Evolutionary conservation across 2,888 invertebrate species (phyloP).

Genomic region (Euspilapteryx auroguttella): DNA sequence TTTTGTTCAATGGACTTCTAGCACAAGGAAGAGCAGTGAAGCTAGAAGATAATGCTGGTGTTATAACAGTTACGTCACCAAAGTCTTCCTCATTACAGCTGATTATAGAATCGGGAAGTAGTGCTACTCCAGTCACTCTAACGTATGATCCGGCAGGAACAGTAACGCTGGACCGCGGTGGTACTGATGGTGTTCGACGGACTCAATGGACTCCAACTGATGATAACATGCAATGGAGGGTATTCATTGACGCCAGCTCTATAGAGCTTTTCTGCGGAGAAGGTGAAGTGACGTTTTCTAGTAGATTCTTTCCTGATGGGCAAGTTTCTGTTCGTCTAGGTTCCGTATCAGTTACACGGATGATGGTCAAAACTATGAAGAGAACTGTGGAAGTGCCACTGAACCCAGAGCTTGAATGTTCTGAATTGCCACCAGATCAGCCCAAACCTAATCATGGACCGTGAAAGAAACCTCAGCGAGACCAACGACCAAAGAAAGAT

Average conservation of each 20-base stretch:
- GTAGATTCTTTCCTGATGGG: slow-evolving; percentile 24
- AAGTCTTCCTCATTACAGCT: too few relatives aligned
- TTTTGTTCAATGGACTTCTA: slow-evolving; percentile 16
- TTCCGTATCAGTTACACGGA: slow-evolving; percentile 6
- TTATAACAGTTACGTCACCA: too few relatives aligned
- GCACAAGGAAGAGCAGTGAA: too few relatives aligned
- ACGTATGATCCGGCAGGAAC: slow-evolving; percentile 16
- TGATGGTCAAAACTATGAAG: slow-evolving; percentile 15
- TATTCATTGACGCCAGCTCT: slow-evolving; percentile 32
- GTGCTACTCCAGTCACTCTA: slow-evolving; percentile 15
- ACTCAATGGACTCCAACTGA: slow-evolving; percentile 23
- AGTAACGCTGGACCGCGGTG: slow-evolving; percentile 30
- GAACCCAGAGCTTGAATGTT: too few relatives aligned
- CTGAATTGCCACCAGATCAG: too few relatives aligned
- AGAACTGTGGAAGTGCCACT: slow-evolving; percentile 13
- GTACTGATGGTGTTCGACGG: slow-evolving; percentile 24
- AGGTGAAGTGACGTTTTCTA: slow-evolving; percentile 32
- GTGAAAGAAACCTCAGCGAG: too few relatives aligned
- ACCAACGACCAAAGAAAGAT: too few relatives aligned
- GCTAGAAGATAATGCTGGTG: slow-evolving; percentile 26
- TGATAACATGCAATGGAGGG: slow-evolving; percentile 13
- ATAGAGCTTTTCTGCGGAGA: slow-evolving; percentile 26
- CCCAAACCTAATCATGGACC: too few relatives aligned
- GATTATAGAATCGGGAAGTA: too few relatives aligned
- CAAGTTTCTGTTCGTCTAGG: slow-evolving; percentile 13